phyloP scores from a whole-genome alignment of 2,797 vertebrate species.

The Gymnoscopelus braueri region DNA sequence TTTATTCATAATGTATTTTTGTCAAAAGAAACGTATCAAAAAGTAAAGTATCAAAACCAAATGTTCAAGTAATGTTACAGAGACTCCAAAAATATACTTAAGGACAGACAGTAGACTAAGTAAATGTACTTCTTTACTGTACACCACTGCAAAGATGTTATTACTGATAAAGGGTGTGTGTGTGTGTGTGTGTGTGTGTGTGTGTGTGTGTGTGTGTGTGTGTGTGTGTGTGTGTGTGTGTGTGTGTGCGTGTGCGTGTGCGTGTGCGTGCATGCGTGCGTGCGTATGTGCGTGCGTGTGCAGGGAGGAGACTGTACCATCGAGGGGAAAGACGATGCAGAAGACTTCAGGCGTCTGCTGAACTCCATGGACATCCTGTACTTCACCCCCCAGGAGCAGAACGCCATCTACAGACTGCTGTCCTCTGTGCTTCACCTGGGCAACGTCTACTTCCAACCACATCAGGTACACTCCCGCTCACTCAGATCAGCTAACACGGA shows the following conservation, averaged over 20 bases:
- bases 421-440: constrained; percentile 95
- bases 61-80: no score
- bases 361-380: constrained; percentile 92
- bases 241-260: not conserved
- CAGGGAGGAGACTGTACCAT: constrained; percentile 95
- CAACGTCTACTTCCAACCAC: constrained; percentile 91
- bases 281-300: not conserved
- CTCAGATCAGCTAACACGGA: not conserved
- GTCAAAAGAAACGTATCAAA: no score
- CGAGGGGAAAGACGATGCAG: constrained; percentile 86
- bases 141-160: constrained; percentile 6
- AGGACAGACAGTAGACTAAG: no score
- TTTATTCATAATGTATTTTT: no score
- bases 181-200: constrained; percentile 6
- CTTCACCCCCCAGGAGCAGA: constrained; percentile 91
- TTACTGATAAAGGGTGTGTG: constrained; percentile 18
- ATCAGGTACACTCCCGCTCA: constrained; percentile 62
- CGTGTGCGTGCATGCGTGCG: not conserved
- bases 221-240: not conserved
- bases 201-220: not conserved
- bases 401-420: constrained; percentile 91
- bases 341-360: constrained; percentile 91
- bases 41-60: no score
- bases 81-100: no score
- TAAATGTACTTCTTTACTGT: no score